Evolutionary conservation across 1,140 invertebrate species (phyloP).

Genomic region (Zophobas atratus): DNA sequence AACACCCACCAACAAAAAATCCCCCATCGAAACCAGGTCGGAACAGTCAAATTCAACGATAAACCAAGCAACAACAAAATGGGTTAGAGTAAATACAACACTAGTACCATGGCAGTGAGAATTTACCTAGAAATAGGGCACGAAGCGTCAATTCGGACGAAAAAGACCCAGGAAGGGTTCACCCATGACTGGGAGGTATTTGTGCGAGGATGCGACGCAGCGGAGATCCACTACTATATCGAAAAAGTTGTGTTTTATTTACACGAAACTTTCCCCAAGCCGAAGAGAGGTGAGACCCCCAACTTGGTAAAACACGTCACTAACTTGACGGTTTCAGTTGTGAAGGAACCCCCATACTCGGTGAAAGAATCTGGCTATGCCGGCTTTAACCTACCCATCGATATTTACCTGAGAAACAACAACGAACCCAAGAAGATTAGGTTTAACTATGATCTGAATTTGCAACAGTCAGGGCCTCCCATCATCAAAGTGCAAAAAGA

Average conservation of each 20-base stretch:
- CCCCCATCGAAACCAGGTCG: not conserved
- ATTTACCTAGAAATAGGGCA: slow-evolving; percentile 95
- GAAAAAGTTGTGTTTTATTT: slow-evolving; percentile 96
- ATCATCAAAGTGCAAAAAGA: slow-evolving; percentile 84
- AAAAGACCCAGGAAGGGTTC: slow-evolving; percentile 88
- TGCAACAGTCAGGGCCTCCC: slow-evolving; percentile 82
- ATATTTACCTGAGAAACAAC: slow-evolving; percentile 92
- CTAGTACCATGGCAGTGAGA: slow-evolving; percentile 78
- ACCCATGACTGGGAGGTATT: slow-evolving; percentile 99
- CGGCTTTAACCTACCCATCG: slow-evolving; percentile 91
- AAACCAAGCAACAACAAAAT: slow-evolving; percentile 18
- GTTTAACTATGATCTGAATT: slow-evolving; percentile 89
- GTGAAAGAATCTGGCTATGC: slow-evolving; percentile 96
- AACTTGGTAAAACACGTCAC: not conserved
- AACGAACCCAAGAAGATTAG: slow-evolving; percentile 91
- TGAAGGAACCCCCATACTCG: slow-evolving; percentile 93
- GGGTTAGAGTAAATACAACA: slow-evolving; percentile 30
- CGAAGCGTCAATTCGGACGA: slow-evolving; percentile 83
- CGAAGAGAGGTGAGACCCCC: slow-evolving; percentile 80
- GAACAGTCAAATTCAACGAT: not conserved
- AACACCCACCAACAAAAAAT: not conserved
- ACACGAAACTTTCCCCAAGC: slow-evolving; percentile 93
- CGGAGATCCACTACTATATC: slow-evolving; percentile 91
- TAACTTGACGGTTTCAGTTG: slow-evolving; percentile 72
- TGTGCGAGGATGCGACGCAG: slow-evolving; percentile 88